phyloP scores from a whole-genome alignment of 2,888 invertebrate species.

The Eristalinus aeneus region DNA sequence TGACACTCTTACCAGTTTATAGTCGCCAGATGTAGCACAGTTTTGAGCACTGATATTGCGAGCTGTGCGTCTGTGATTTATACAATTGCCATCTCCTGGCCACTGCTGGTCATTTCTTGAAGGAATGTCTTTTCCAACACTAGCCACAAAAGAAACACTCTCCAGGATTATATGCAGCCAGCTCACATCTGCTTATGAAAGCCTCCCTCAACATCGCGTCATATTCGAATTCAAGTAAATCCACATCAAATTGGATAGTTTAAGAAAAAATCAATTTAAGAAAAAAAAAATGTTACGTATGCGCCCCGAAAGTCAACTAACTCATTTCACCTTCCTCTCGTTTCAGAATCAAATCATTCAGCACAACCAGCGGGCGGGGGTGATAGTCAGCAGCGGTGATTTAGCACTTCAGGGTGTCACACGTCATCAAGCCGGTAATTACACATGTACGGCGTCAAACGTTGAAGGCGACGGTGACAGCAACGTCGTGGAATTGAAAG shows the following conservation, averaged over 20 bases:
- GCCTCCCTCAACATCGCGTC: too few relatives aligned
- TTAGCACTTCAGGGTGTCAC: slow-evolving; percentile 91
- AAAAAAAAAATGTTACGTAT: background rate
- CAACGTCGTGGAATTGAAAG: slow-evolving; percentile 89
- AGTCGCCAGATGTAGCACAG: too few relatives aligned
- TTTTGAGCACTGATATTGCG: too few relatives aligned
- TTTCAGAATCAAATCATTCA: slow-evolving; percentile 90
- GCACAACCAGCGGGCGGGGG: slow-evolving; percentile 92
- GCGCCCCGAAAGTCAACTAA: background rate
- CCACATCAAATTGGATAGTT: background rate
- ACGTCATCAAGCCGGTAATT: slow-evolving; percentile 91
- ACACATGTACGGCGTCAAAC: slow-evolving; percentile 94
- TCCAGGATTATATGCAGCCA: too few relatives aligned
- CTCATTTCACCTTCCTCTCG: slow-evolving; percentile 29
- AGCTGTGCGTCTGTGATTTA: too few relatives aligned
- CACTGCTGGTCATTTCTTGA: too few relatives aligned
- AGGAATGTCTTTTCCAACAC: too few relatives aligned
- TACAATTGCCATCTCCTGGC: too few relatives aligned
- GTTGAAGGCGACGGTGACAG: slow-evolving; percentile 95
- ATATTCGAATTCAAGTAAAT: too few relatives aligned
- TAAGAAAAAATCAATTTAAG: background rate
- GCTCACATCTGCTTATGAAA: too few relatives aligned
- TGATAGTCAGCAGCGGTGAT: slow-evolving; percentile 91
- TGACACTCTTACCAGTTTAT: too few relatives aligned
- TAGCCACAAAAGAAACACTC: too few relatives aligned